These are phyloP conservation scores for Cervus canadensis DNA, from an alignment of 2,113 vertebrate genomes.

Conservation along the genomic window DNA sequence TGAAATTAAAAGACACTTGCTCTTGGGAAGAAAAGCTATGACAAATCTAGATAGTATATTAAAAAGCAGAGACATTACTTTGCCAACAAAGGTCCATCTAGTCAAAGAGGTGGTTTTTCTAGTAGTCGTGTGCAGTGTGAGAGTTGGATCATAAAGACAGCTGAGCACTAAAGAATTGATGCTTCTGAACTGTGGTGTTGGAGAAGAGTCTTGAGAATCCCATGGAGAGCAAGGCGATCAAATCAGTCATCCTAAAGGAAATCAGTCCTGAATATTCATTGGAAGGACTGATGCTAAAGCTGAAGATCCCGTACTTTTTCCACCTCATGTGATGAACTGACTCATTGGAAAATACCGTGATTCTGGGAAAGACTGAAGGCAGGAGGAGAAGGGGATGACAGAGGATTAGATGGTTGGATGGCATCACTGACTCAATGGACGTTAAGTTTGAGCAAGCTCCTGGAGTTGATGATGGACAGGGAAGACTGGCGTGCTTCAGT, in stretches of 20 bases:
- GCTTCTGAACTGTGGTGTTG: background rate
- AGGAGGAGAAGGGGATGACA: background rate
- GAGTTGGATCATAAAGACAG: background rate
- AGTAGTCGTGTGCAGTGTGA: background rate
- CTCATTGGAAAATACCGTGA: background rate
- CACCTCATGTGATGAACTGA: background rate
- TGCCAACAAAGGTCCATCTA: background rate
- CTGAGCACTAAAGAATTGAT: background rate
- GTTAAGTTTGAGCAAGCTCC: background rate
- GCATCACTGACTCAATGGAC: background rate
- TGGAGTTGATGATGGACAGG: background rate
- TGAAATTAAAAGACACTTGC: background rate
- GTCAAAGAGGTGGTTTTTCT: background rate
- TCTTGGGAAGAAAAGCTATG: background rate
- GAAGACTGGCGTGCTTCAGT: rapidly evolving
- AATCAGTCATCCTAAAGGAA: background rate
- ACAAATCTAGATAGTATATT: background rate
- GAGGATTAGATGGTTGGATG: background rate
- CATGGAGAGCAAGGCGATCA: background rate
- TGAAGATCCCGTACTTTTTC: background rate
- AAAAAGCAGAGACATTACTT: background rate
- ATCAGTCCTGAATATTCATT: background rate
- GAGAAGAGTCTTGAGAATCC: background rate
- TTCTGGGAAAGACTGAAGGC: background rate
- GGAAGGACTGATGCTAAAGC: background rate